These are phyloP conservation scores for Tachina fera DNA, from an alignment of 2,888 invertebrate species.

Conservation along the genomic window DNA sequence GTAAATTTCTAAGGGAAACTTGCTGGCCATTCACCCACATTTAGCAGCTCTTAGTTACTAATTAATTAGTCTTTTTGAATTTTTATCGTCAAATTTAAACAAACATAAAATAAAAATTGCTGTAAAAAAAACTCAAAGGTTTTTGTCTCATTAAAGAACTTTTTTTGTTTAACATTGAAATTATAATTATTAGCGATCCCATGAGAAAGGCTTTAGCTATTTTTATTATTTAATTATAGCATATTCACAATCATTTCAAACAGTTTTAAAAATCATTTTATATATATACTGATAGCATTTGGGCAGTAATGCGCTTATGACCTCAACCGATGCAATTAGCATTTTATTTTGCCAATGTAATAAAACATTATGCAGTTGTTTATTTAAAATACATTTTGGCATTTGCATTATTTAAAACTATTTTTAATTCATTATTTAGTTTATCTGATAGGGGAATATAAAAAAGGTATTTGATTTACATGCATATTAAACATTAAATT, in stretches of 20 bases:
- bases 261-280: constrained; percentile 22
- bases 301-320: constrained; percentile 1
- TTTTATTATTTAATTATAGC: not conserved
- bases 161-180: too few species aligned
- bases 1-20: too few species aligned
- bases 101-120: too few species aligned
- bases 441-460: not conserved
- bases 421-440: constrained; percentile 18
- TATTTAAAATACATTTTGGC: constrained; percentile 37
- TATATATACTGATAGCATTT: constrained; percentile 1
- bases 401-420: constrained; percentile 45
- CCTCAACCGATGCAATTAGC: constrained; percentile 28
- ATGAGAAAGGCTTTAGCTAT: not conserved
- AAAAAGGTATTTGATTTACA: constrained; percentile 21
- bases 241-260: not conserved
- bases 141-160: too few species aligned
- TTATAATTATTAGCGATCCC: too few species aligned
- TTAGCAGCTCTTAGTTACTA: too few species aligned
- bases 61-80: too few species aligned
- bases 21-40: too few species aligned
- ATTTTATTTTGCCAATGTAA: constrained; percentile 39
- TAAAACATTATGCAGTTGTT: constrained; percentile 45
- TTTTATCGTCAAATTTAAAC: too few species aligned
- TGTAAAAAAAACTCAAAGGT: too few species aligned
- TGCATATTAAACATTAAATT: not conserved